Conservation (phyloP, 2,113 vertebrate genomes). For the Aramus guarauna region DNA sequence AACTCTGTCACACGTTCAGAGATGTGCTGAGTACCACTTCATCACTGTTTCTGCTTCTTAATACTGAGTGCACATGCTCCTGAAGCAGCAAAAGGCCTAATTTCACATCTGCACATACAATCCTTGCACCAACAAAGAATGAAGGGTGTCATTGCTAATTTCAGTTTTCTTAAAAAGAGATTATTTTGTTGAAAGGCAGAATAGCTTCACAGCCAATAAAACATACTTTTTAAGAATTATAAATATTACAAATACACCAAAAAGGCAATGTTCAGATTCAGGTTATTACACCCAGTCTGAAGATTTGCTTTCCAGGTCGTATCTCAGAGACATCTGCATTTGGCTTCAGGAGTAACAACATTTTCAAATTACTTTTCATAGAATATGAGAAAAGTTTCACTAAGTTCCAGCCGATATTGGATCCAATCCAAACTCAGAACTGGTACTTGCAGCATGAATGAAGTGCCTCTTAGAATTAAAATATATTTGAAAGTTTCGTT, state of each 20-base stretch:
- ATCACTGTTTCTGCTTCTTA: neutral
- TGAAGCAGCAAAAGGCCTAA: neutral
- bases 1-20: neutral
- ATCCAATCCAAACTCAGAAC: neutral
- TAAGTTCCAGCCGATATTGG: neutral
- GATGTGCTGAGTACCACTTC: neutral
- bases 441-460: neutral
- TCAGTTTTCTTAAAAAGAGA: neutral
- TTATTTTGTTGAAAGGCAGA: neutral
- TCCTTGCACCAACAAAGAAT: neutral
- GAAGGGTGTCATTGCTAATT: neutral
- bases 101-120: neutral
- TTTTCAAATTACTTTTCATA: neutral
- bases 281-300: neutral
- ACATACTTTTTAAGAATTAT: neutral
- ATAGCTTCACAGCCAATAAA: neutral
- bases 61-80: neutral
- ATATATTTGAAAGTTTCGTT: neutral
- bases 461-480: neutral
- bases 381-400: neutral
- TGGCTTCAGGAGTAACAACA: neutral
- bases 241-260: neutral
- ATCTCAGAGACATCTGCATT: neutral
- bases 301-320: neutral
- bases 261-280: neutral